Base-by-base conservation (phyloP, 1,140 invertebrate species). In the Ylistrum balloti region DNA sequence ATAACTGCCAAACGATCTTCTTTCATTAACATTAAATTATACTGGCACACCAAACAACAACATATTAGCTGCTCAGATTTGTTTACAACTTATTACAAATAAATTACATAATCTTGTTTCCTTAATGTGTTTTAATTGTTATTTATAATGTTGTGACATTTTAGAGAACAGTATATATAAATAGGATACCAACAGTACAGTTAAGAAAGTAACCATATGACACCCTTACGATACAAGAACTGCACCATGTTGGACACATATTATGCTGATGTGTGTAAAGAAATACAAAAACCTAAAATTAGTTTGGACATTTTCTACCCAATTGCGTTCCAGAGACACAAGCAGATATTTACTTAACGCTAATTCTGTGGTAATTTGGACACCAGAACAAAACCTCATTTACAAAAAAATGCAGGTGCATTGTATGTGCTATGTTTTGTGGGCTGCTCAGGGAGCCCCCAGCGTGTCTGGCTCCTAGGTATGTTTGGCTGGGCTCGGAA, bases 391-490 rank as follows among this genome's bases (percentile, higher is more conserved):
- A 28, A 74, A 74, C 22, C 56, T n/a, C 56, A 74, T 74, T 74
- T 74, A 74, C 56, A 74, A 74, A 74, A 74, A 74, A n/a, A 74
- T 74, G 56, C 56, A 74, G 56, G 56, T 74, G 56, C 56, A 74
- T 74, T 74, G 56, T 74, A 28, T 3, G 56, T 28, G 22, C n/a
- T 1, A n/a, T n/a, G 56, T 74, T 74, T 28, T n/a, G 56, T 28
- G 5, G 56, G 56, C n/a, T 74, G 56, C 56, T 28, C 56, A 74
- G 5, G 28, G 22, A 74, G 22, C n/a, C n/a, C 35, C 56, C 56
- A 74, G 22, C 56, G 22, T 74, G 56, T 74, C 11, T 45, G 41
- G 22, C 28, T n/a, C 56, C 56, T 28, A 22, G n/a, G 56, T 74
- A 74, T 74, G 56, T 74, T 74, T 74, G 56, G 5, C 45, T 3